Evolutionary conservation across 1,140 invertebrate species (phyloP), one percentile per base, ranked within the genome.

Genomic region (Atta colombica): DNA sequence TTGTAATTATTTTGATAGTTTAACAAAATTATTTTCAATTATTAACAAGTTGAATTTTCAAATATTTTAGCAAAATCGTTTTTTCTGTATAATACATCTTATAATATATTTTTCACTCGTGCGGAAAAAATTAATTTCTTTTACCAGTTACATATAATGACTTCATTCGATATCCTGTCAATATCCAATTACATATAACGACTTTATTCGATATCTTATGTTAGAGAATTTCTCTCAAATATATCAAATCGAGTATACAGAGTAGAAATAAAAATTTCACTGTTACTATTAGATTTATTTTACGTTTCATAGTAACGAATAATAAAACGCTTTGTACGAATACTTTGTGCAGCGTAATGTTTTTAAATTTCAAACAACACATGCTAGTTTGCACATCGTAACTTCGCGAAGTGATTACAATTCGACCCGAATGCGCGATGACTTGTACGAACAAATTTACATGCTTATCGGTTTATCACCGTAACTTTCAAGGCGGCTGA

Each of bases 401-500:
- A 49, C 39, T 74, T 28, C 5, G 31, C 35, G 80, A 72, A 8
- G 53, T 39, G 25, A 21, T 28, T 39, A n/a, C 75, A 60, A 63
- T 58, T 58, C 53, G 72, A 58, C 60, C 61, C 18, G 60, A 65
- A 78, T 78, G 74, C 63, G 72, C 89, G 39, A 77, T 72, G 61
- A 77, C 75, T 90, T 87, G 88, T 80, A 58, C 49, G 85, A 86
- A 80, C 85, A 74, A 87, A 90, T 90, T 90, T 90, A 77, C 88
- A 90, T 90, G 53, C 77, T 89, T 90, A 89, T 89, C 87, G 65
- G 84, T 71, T 55, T 81, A 90, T 89, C 88, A 84, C 75, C 65
- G 63, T 66, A 84, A 81, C 85, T 89, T 87, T 71, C 65, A 89
- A 55, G 69, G 51, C n/a, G 61, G 58, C 2, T 49, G 80, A 61